A percentile compares a stretch with the other conserved stretches of the same genome.
Conservation (phyloP, 1,140 invertebrate genomes). For the Orchesella cincta region DNA sequence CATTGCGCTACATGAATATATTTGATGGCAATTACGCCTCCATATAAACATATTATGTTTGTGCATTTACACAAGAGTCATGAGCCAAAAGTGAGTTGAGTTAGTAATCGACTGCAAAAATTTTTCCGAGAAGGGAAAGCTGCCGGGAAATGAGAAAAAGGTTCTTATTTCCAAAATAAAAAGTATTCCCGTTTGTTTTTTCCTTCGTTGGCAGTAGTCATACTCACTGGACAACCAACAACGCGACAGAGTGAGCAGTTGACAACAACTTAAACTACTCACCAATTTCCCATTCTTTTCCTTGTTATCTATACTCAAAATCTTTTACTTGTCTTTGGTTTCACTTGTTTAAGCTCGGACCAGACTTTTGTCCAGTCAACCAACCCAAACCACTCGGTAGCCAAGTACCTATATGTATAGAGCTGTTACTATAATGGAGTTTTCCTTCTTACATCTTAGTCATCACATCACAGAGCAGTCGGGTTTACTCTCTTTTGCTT, state of each 20-base stretch:
- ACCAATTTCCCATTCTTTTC: constrained; percentile 3
- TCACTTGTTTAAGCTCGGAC: not conserved
- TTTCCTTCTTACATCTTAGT: not conserved
- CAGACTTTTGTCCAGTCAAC: not conserved
- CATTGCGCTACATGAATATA: too few relatives aligned
- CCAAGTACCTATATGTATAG: not conserved
- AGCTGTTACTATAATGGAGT: not conserved
- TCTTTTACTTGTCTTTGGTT: not conserved
- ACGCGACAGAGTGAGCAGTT: not conserved
- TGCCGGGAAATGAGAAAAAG: too few relatives aligned
- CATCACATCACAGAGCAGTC: not conserved
- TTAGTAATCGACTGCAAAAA: too few relatives aligned
- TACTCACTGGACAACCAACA: not conserved
- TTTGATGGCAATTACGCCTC: too few relatives aligned
- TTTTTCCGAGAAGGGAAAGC: too few relatives aligned
- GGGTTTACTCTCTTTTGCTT: not conserved
- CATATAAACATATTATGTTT: too few relatives aligned
- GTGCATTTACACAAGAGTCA: too few relatives aligned
- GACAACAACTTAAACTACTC: not conserved
- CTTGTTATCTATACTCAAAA: not conserved
- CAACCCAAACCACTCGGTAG: not conserved
- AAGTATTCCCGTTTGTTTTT: not conserved
- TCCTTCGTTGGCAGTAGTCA: not conserved
- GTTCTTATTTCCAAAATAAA: too few relatives aligned
- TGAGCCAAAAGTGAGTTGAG: too few relatives aligned